Evolutionary conservation across 2,113 vertebrate genomes (phyloP).

Genomic region (Eidolon helvum): DNA sequence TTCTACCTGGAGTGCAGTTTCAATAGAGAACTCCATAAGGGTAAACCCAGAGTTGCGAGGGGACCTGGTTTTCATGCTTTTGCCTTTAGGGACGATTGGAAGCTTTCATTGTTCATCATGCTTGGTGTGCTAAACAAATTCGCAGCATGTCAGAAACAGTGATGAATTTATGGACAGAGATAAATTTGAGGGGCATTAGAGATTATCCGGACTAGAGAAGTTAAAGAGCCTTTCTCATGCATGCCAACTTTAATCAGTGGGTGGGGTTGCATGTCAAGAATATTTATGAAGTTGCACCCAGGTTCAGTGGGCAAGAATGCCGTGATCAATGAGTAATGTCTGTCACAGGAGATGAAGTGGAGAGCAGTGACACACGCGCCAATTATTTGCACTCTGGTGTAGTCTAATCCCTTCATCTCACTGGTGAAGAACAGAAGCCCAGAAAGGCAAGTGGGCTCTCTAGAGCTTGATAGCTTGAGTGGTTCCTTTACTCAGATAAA

Average conservation of each 20-base stretch:
- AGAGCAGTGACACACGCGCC: not conserved
- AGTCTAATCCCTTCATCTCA: not conserved
- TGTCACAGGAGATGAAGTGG: not conserved
- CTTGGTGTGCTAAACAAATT: not conserved
- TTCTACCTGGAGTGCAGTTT: not conserved
- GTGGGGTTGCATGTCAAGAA: not conserved
- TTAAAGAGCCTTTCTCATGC: not conserved
- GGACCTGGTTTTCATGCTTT: not conserved
- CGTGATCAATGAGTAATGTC: not conserved
- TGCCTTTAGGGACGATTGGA: not conserved
- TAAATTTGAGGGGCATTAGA: not conserved
- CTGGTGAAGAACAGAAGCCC: not conserved
- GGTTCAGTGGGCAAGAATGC: not conserved
- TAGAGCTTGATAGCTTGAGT: not conserved
- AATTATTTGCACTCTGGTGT: not conserved
- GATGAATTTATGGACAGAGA: constrained; percentile 12
- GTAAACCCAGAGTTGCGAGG: not conserved
- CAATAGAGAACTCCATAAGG: not conserved
- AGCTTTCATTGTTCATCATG: not conserved
- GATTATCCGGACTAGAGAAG: not conserved
- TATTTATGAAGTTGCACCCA: not conserved
- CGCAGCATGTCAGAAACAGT: not conserved
- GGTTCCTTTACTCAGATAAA: not conserved
- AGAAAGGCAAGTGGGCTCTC: not conserved
- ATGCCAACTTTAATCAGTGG: not conserved